phyloP scores from a whole-genome alignment of 2,113 vertebrate species.

The Cyphomyrus discorhynchus region DNA sequence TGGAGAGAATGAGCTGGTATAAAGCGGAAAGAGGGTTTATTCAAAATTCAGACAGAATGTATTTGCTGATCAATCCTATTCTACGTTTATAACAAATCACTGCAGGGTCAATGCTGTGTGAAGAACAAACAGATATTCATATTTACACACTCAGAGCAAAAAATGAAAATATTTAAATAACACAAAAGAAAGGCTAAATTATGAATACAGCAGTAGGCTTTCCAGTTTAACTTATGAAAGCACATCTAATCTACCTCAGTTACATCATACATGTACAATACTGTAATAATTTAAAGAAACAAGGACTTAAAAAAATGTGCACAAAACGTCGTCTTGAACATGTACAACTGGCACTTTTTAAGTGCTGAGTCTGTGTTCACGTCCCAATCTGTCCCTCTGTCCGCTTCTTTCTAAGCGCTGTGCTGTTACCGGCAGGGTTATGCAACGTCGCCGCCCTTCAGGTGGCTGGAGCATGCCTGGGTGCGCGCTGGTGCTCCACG shows the following conservation, averaged over 20 bases:
- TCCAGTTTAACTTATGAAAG: slow-evolving; percentile 47
- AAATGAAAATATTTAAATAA: slow-evolving; percentile 5
- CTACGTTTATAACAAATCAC: not conserved
- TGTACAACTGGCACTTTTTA: slow-evolving; percentile 26
- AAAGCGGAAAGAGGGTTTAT: not conserved
- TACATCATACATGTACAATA: slow-evolving; percentile 28
- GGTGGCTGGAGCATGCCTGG: slow-evolving; percentile 70
- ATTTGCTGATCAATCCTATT: not conserved
- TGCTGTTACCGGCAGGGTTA: not conserved
- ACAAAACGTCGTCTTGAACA: slow-evolving; percentile 18
- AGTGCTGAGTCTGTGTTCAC: slow-evolving; percentile 37
- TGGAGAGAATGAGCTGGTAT: not conserved
- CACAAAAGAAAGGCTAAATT: slow-evolving; percentile 1
- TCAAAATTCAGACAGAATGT: not conserved
- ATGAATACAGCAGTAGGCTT: slow-evolving; percentile 27
- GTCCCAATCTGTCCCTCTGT: slow-evolving; percentile 12
- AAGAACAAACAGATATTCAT: not conserved
- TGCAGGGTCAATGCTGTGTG: not conserved
- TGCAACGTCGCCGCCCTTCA: not conserved
- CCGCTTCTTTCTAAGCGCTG: slow-evolving; percentile 17
- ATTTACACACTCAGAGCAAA: slow-evolving; percentile 8
- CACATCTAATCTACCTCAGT: slow-evolving; percentile 43
- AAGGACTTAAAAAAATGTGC: slow-evolving; percentile 22
- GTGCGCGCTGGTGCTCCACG: slow-evolving; percentile 70
- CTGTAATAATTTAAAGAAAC: slow-evolving; percentile 55